Evolutionary conservation across 2,888 invertebrate genomes (phyloP), one percentile per base, ranked within the genome.

Genomic region (Galeruca laticollis): DNA sequence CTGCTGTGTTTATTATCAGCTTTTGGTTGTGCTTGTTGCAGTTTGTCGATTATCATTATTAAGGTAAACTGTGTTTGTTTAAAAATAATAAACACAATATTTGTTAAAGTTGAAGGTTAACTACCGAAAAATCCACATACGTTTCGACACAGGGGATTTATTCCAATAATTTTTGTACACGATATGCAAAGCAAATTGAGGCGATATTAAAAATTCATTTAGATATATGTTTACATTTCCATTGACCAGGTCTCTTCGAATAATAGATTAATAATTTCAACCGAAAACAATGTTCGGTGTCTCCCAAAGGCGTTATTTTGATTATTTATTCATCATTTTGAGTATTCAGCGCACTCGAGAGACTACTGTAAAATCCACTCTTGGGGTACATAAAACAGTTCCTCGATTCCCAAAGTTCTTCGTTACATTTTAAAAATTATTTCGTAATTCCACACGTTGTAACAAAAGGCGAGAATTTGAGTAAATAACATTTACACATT

Each of bases 251-350:
- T 15, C 11, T 52, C 35, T 26, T 60, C 26, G 26, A 60, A 60
- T 9, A 62, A 35, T 52, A 18, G 62, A 52, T 62, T 62, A 62
- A 62, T 62, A 52, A 52, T 52, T 35, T 5, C 47, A 5, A 40
- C 5, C 40, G 40, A 40, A 8, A 20, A 62, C 52, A 33, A 61
- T 49, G 33, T 18, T 1, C 2, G 15, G 26, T 18, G 49, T 20
- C 11, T 62, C 65, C 65, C 65, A n/a, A 18, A 43, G 37, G 65
- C 47, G 59, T 43, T 51, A 49, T 66, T 66, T 35, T 13, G 59
- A 66, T 66, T 66, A 49, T 66, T 57, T 66, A 66, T 66, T 57
- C 49, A 66, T 66, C 65, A 54, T 66, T 47, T 43, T 6, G 21
- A 31, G 59, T 35, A 51, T 56, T 18, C 59, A 35, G 21, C 18